Evolutionary conservation across 2,113 vertebrate species (phyloP).

Genomic region (Catharus minimus): DNA sequence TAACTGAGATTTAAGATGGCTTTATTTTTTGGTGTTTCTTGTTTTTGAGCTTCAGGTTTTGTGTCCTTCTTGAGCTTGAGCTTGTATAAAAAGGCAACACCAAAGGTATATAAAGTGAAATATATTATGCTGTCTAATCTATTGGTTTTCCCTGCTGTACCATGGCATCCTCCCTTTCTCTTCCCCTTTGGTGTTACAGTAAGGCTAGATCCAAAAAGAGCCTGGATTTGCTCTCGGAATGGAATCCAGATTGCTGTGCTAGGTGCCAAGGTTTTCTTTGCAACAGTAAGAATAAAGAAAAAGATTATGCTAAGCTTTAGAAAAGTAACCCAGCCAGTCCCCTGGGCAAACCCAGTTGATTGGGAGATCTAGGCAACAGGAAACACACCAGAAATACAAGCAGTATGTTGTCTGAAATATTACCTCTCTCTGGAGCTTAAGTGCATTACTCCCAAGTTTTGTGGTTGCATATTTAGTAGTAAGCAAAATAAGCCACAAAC

Average conservation of each 20-base stretch:
- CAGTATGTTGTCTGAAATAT: constrained; percentile 38
- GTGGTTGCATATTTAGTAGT: constrained; percentile 51
- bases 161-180: neutral
- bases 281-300: constrained; percentile 25
- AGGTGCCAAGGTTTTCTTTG: constrained; percentile 44
- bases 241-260: constrained; percentile 45
- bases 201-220: neutral
- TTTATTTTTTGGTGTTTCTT: neutral
- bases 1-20: neutral
- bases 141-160: neutral
- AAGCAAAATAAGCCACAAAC: constrained; percentile 62
- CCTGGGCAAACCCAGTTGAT: constrained; percentile 9
- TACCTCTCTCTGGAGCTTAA: constrained; percentile 57
- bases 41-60: neutral
- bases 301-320: constrained; percentile 40
- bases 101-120: neutral
- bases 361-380: constrained; percentile 43
- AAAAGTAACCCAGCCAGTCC: constrained; percentile 23
- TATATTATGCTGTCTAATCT: neutral
- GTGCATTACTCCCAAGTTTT: constrained; percentile 42
- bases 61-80: neutral
- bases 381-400: constrained; percentile 51
- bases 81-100: neutral
- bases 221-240: constrained; percentile 14
- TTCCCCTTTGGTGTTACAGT: neutral